These are phyloP conservation scores for Origma solitaria DNA, from an alignment of 2,113 vertebrate species.

Conservation along the genomic window DNA sequence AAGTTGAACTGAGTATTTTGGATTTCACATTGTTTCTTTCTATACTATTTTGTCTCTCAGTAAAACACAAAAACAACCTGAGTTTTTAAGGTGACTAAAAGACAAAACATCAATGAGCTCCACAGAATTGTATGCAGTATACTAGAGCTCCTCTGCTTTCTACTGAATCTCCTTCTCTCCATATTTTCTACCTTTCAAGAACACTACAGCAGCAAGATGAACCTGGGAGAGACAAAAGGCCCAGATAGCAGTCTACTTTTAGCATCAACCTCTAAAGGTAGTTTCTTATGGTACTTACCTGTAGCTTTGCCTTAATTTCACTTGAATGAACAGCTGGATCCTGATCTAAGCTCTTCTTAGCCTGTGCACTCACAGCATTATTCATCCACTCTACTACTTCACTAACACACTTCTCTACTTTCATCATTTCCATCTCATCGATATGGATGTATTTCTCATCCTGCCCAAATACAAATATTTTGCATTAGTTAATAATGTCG, in stretches of 20 bases:
- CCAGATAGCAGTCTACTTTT: neutral
- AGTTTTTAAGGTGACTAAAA: neutral
- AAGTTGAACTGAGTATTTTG: neutral
- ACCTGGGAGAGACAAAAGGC: neutral
- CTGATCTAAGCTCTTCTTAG: slow-evolving; percentile 71
- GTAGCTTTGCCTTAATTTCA: slow-evolving; percentile 76
- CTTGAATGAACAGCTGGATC: slow-evolving; percentile 70
- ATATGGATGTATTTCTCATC: slow-evolving; percentile 79
- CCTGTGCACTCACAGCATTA: slow-evolving; percentile 73
- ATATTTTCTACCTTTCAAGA: neutral
- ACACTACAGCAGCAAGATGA: neutral
- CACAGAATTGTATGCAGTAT: neutral
- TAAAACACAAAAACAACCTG: neutral
- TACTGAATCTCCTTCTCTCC: neutral
- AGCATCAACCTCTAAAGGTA: neutral
- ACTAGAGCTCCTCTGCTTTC: neutral
- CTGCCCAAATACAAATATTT: slow-evolving; percentile 43
- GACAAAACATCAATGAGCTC: neutral
- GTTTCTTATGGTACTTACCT: slow-evolving; percentile 51
- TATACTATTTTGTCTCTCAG: neutral
- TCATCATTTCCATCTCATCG: slow-evolving; percentile 77
- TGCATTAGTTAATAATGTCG: neutral
- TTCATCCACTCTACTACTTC: slow-evolving; percentile 81
- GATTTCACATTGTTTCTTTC: accelerated
- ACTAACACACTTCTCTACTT: slow-evolving; percentile 75